Conservation (phyloP, 2,888 invertebrate species). For the Drosophila borealis region DNA sequence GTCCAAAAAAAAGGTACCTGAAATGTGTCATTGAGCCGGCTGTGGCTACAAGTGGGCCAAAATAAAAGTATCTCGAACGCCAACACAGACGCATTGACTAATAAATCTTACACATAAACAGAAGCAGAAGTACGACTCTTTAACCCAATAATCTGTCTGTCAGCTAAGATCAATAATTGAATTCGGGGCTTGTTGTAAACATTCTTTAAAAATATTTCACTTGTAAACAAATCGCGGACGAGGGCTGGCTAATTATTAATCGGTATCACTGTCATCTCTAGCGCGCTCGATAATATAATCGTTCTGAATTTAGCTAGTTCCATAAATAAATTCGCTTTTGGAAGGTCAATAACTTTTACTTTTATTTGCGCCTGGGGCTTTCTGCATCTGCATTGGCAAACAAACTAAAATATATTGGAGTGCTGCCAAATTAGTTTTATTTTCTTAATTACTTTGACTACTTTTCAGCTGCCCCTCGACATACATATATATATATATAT, state of each 20-base stretch:
- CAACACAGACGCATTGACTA: conserved; percentile 14
- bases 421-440: neutral
- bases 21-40: conserved; percentile 71
- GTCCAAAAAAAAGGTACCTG: conserved; percentile 52
- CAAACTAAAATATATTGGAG: neutral
- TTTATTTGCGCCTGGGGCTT: neutral
- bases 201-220: neutral
- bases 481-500: neutral
- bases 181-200: neutral
- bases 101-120: conserved; percentile 39
- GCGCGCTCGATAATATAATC: neutral
- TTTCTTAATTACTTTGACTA: neutral
- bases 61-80: conserved; percentile 43
- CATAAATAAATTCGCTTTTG: neutral
- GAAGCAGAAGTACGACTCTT: neutral
- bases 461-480: conserved; percentile 23
- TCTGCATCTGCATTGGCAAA: conserved; percentile 1
- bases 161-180: conserved; percentile 27
- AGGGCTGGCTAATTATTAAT: neutral
- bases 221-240: neutral
- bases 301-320: neutral
- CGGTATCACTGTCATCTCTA: neutral
- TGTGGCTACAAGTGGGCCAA: conserved; percentile 48
- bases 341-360: conserved; percentile 5
- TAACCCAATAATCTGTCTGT: conserved; percentile 30